Evolutionary conservation across 1,140 invertebrate species (phyloP), one percentile per base, ranked within the genome.

Genomic region (Arion vulgaris): DNA sequence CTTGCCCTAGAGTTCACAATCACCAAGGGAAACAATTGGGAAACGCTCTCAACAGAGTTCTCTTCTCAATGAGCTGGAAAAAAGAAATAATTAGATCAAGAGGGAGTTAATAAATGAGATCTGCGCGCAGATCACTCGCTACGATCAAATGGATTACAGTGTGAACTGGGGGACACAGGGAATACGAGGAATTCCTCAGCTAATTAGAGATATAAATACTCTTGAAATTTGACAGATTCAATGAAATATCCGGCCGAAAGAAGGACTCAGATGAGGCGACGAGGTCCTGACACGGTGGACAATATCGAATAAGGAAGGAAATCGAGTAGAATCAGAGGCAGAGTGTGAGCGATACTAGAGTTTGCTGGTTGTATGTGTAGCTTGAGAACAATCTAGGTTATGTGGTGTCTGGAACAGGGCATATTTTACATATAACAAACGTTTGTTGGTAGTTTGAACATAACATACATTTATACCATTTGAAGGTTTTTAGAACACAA

Each of bases 131-230:
- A 73, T 41, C 38, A 49, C 17, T n/a, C 71, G 26, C 71, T 41
- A 36, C 38, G 71, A 73, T 73, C 71, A 49, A 53, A 32, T 57
- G 74, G 74, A 53, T 76, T 76, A 76, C 74, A 32, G 38, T 11
- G 15, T 36, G 0, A 76, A 53, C 39, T 34, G n/a, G 41, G 28
- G 45, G 32, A 45, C 4, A 45, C 32, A 36, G 39, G 74, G 74
- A 53, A 49, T 41, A 17, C 28, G 23, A 19, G 26, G 45, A 76
- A 76, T 28, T 76, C 74, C 74, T 34, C 32, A 53, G 49, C 74
- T 76, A 76, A 76, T 76, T 76, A 76, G 23, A 76, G 74, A 76
- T 53, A 76, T 76, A 76, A 76, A 76, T 76, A 76, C 74, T 76
- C 74, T 76, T 53, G 49, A 76, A 76, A 76, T 76, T 76, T 76